Evolutionary conservation across 2,888 invertebrate species (phyloP).

Genomic region (Heliconius erato): DNA sequence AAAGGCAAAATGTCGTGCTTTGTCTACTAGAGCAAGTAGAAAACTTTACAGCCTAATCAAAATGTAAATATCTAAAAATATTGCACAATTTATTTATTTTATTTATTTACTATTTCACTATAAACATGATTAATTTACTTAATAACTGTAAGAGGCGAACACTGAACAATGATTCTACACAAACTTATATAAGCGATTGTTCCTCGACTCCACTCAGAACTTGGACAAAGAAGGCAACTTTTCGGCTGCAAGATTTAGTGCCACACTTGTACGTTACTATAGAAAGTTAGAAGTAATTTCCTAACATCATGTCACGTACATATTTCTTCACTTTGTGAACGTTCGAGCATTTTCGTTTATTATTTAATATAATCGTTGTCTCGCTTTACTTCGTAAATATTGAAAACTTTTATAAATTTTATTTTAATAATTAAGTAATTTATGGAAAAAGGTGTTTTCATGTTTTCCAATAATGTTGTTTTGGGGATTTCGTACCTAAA

Average conservation of each 20-base stretch:
- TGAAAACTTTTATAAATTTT: background rate
- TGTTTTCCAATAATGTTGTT: background rate
- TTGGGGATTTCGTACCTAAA: background rate
- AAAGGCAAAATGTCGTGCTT: too few species aligned
- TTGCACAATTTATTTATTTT: too few species aligned
- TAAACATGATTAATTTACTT: conserved; percentile 8
- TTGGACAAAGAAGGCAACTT: conserved; percentile 46
- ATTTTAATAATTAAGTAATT: background rate
- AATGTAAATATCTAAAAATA: too few species aligned
- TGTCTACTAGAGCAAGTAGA: too few species aligned
- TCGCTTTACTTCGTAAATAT: background rate
- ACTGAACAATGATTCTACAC: conserved; percentile 12
- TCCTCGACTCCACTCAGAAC: conserved; percentile 34
- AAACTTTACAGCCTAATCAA: too few species aligned
- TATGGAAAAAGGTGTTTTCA: background rate
- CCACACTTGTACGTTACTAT: conserved; percentile 41
- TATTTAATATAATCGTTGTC: conserved; percentile 26
- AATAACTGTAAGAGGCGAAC: conserved; percentile 6
- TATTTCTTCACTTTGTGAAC: conserved; percentile 42
- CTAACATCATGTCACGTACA: conserved; percentile 40
- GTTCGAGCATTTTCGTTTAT: conserved; percentile 27
- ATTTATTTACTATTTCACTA: background rate
- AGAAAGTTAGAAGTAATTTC: conserved; percentile 46
- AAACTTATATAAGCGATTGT: conserved; percentile 44
- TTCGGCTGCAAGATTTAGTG: conserved; percentile 48